These are phyloP conservation scores for Pica pica DNA, from an alignment of 2,113 vertebrate species.

Conservation along the genomic window DNA sequence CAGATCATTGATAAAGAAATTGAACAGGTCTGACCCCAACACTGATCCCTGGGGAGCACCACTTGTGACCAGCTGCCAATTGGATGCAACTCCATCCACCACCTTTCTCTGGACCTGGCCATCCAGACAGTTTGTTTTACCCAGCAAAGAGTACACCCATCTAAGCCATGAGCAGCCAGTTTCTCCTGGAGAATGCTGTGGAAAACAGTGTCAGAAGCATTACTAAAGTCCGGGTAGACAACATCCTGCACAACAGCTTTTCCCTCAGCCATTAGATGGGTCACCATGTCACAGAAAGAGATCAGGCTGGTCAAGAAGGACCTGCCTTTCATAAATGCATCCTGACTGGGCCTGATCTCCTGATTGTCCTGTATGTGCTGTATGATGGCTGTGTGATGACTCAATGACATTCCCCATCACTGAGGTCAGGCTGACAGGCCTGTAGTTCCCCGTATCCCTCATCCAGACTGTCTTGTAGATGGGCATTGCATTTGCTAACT, in stretches of 20 bases:
- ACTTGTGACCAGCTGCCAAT: neutral
- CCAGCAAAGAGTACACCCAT: fast-evolving
- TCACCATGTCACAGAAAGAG: neutral
- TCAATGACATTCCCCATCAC: neutral
- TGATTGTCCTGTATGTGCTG: neutral
- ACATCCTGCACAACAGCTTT: neutral
- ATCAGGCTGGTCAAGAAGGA: neutral
- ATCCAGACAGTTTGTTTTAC: neutral
- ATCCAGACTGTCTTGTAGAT: neutral
- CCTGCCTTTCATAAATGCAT: neutral
- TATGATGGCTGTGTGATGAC: neutral
- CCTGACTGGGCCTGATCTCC: neutral
- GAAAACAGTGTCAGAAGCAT: neutral
- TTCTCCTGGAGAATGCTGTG: neutral
- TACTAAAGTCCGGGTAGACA: neutral
- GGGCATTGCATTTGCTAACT: neutral
- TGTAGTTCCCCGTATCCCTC: neutral
- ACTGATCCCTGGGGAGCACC: neutral
- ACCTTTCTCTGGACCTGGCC: neutral
- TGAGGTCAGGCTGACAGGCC: neutral
- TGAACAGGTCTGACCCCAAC: neutral
- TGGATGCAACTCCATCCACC: neutral
- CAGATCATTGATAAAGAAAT: neutral
- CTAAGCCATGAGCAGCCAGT: neutral
- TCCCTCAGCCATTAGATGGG: neutral